Evolutionary conservation across 2,113 vertebrate species (phyloP).

Genomic region (Gymnarchus niloticus): DNA sequence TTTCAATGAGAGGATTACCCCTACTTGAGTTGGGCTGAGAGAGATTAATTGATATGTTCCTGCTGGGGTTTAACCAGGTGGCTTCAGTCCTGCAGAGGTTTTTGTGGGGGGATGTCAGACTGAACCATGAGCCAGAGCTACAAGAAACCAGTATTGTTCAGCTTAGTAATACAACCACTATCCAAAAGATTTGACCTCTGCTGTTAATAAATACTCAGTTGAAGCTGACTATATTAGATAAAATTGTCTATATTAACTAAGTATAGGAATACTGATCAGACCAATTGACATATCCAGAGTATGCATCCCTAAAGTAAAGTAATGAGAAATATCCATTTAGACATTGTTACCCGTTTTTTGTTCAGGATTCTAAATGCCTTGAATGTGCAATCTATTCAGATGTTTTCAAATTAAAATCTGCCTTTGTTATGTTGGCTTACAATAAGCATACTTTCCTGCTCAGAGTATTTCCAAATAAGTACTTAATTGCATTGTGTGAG

Average conservation of each 20-base stretch:
- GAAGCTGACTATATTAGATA: neutral
- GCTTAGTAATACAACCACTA: neutral
- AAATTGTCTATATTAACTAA: neutral
- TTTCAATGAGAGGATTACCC: conserved; percentile 86
- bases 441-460: neutral
- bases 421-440: neutral
- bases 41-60: conserved; percentile 93
- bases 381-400: neutral
- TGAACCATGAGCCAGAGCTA: conserved; percentile 53
- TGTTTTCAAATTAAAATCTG: neutral
- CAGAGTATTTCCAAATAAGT: neutral
- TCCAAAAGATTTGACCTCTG: neutral
- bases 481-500: neutral
- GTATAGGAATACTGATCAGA: neutral
- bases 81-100: conserved; percentile 52
- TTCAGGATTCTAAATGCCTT: neutral
- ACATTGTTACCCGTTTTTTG: neutral
- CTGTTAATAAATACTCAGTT: neutral
- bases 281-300: neutral
- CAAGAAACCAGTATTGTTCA: neutral
- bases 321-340: neutral
- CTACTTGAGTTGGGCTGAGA: conserved; percentile 77
- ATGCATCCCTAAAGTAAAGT: neutral
- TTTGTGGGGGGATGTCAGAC: conserved; percentile 65
- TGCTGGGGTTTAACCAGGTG: conserved; percentile 73